Base-by-base conservation (phyloP, 2,113 vertebrate species). In the Oceanites oceanicus region DNA sequence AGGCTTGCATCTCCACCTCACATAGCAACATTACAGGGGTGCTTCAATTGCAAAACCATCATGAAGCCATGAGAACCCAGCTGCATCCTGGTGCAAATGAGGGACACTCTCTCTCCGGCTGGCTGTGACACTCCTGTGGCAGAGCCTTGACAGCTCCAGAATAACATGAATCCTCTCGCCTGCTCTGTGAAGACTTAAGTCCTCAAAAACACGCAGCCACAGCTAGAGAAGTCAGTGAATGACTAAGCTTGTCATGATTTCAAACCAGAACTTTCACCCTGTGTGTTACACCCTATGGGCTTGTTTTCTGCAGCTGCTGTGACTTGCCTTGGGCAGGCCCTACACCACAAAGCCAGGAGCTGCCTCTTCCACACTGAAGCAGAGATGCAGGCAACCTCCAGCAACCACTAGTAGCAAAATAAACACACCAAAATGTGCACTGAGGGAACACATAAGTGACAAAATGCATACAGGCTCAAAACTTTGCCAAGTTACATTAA, bases 101-200 rank as follows among this genome's bases (percentile, higher is more conserved):
- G 40, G 72, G 90, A 62, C 9, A 10, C 0, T 0, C 11, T 58
- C 50, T 67, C 56, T 40, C 16, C 2, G 3, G 15, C 2, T 0
- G 23, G 45, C 42, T 26, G 36, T 0, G 2, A 34, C 19, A 1
- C 20, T 49, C 49, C 61, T 32, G 42, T 0, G 0, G 47, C 61
- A 77, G 25, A 62, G 71, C 44, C 52, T 7, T 7, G 2, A 49
- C 40, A 84, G 66, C 42, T 63, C 26, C 75, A 77, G 53, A 25
- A 62, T 0, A 25, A 44, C 0, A 0, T 4, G 22, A 38, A 44
- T 59, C 70, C 47, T 61, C 53, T 61, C 15, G 2, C 15, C 44
- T 18, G 29, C 49, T 58, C 34, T 30, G 29, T 0, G 32, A n/a
- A 70, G 21, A 55, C 12, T 40, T 42, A 34, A 79, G 53, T n/a